Percentiles rank a stretch among this genome's conserved stretches.
phyloP scores from a whole-genome alignment of 2,113 vertebrate species.

The Alosa alosa region DNA sequence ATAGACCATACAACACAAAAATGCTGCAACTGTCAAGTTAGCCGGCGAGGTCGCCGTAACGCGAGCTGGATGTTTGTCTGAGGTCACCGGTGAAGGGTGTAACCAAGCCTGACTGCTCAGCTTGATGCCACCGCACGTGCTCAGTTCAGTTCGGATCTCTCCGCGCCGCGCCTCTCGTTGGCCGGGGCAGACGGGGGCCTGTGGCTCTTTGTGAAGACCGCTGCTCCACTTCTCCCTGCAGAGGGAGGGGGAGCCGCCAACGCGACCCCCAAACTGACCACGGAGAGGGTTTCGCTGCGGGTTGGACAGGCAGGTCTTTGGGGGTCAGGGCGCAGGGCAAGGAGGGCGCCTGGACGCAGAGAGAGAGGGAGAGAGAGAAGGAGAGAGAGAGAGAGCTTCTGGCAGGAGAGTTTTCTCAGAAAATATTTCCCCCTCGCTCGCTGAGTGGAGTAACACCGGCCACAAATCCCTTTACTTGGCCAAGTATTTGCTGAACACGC shows the following conservation, averaged over 20 bases:
- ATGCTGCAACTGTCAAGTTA: not conserved
- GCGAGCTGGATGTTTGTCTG: conserved; percentile 2
- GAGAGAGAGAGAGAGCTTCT: conserved; percentile 40
- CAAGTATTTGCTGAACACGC: conserved; percentile 67
- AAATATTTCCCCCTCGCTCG: conserved; percentile 54
- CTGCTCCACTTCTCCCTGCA: not conserved
- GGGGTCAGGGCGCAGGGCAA: not conserved
- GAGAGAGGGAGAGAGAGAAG: not conserved
- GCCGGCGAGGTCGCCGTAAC: not conserved
- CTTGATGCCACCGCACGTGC: not conserved
- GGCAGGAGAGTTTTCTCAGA: conserved; percentile 62
- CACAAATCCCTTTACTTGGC: conserved; percentile 66
- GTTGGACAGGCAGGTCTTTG: not conserved
- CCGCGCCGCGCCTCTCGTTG: not conserved
- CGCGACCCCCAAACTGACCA: not conserved
- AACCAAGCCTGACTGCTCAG: conserved; percentile 12
- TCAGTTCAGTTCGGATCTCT: not conserved
- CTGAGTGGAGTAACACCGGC: conserved; percentile 54
- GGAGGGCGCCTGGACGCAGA: not conserved
- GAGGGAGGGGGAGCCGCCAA: not conserved
- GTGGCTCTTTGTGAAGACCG: not conserved
- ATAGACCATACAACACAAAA: not conserved
- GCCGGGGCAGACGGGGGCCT: not conserved
- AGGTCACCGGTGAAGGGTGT: not conserved
- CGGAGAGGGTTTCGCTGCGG: too few relatives aligned